Evolutionary conservation across 2,888 invertebrate species (phyloP), one percentile per base, ranked within the genome.

Genomic region (Sipunculus nudus): DNA sequence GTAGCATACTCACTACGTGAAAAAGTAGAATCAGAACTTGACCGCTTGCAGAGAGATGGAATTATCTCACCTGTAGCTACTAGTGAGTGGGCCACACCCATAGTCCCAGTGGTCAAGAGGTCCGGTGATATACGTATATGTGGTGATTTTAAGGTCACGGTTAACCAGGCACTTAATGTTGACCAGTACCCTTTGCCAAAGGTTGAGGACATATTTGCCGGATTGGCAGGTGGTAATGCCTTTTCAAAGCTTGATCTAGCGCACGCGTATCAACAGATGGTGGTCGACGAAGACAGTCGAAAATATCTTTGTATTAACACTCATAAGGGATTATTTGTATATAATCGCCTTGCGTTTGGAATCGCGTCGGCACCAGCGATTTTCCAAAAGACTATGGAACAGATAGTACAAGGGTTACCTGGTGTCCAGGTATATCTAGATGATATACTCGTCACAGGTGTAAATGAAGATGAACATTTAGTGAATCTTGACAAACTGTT

Each of bases 141-240:
- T 46, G 46, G 46, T 21, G 46, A 46, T 23, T 46, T 26, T 28
- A 46, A 46, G 16, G 46, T 46, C 21, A 46, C 46, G 5, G 46
- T 46, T 8, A 46, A 46, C 26, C 26, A 19, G 21, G 49, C 32
- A n/a, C n/a, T 28, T 4, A n/a, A 32, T 8, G 29, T 31, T 13
- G 21, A 49, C 31, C 49, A 29, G 10, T 49, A 49, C 19, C 49
- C 49, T 4, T 23, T 49, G 4, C 49, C 49, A 4, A 35, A 21
- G 5, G 19, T 31, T 3, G 49, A 49, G 49, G 49, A 49, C 5
- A 25, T 49, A 19, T 49, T 49, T 6, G 49, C 49, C 6, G 6
- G 21, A 23, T 19, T 49, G 16, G n/a, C 31, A 31, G 49, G 35
- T 31, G 32, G 10, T 31, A 49, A 10, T 16, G 49, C 32, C 13